A percentile compares a stretch with the other conserved stretches of the same genome.
Conservation (phyloP, 1,140 invertebrate genomes). For the Patella vulgata region DNA sequence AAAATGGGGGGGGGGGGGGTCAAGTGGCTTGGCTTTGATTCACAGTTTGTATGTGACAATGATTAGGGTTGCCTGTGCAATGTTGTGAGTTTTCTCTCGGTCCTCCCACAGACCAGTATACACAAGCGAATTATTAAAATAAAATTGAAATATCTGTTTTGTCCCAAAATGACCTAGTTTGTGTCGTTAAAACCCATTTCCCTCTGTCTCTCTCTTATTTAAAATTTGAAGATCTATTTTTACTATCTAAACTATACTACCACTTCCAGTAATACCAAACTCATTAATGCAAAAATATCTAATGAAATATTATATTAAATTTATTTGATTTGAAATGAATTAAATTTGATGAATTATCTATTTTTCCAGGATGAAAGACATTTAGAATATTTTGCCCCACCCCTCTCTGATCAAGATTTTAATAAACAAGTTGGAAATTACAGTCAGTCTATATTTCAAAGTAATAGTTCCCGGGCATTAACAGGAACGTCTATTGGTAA, state of each 20-base stretch:
- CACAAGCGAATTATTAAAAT: too few species aligned
- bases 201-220: too few species aligned
- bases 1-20: background rate
- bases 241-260: background rate
- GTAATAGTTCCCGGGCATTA: slow-evolving; percentile 54
- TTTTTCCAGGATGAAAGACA: slow-evolving; percentile 45
- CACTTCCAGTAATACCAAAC: background rate
- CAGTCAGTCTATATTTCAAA: slow-evolving; percentile 64
- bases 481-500: slow-evolving; percentile 66
- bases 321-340: background rate
- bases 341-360: background rate
- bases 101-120: too few species aligned
- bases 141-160: too few species aligned
- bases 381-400: slow-evolving; percentile 63
- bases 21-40: background rate
- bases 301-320: background rate
- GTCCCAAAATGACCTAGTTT: too few species aligned
- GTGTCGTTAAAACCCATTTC: too few species aligned
- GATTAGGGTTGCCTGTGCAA: background rate
- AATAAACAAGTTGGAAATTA: slow-evolving; percentile 66
- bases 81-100: too few species aligned
- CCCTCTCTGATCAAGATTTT: slow-evolving; percentile 65
- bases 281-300: background rate
- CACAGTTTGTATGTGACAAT: background rate
- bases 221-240: background rate